Evolutionary conservation across 2,113 vertebrate genomes (phyloP).

Genomic region (Myotis davidii): DNA sequence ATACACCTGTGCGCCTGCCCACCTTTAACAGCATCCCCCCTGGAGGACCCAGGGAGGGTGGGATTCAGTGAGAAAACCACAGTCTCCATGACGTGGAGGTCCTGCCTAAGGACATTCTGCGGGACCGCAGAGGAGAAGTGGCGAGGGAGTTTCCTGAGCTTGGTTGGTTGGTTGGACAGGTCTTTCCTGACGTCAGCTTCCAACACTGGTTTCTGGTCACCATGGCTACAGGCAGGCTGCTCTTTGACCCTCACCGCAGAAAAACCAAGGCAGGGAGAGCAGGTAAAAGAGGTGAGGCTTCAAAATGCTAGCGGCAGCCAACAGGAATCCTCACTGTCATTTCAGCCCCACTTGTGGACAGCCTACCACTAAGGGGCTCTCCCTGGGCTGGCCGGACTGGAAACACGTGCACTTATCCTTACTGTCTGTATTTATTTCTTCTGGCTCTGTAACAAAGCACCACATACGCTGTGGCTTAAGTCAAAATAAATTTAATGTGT

Average conservation of each 20-base stretch:
- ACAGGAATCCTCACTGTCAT: neutral
- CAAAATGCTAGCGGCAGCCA: neutral
- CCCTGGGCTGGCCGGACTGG: neutral
- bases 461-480: neutral
- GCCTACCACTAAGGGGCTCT: accelerated
- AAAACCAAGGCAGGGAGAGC: neutral
- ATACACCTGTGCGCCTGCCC: neutral
- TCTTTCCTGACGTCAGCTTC: neutral
- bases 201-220: neutral
- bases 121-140: neutral
- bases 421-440: neutral
- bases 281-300: neutral
- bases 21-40: neutral
- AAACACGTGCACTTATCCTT: neutral
- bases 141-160: neutral
- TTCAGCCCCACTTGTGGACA: neutral
- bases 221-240: neutral
- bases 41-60: neutral
- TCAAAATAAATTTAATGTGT: neutral
- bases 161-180: neutral
- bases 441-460: neutral
- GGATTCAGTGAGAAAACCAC: neutral
- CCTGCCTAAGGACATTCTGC: neutral
- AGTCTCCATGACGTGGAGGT: accelerated
- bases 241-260: neutral